Conservation (phyloP, 2,113 vertebrate species). For the Cebus imitator region DNA sequence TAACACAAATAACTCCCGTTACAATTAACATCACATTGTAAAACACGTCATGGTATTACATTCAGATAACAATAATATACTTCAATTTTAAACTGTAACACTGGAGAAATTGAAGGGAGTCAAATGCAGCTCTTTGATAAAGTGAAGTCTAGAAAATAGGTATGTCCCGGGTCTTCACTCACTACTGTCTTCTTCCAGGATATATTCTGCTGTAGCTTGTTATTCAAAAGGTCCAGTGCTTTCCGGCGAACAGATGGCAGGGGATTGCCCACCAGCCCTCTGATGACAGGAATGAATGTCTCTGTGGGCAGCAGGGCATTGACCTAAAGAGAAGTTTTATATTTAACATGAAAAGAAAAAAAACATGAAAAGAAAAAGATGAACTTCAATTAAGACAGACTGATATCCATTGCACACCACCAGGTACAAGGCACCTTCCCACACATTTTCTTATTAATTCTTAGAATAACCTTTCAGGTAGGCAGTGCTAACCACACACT, state of each 20-base stretch:
- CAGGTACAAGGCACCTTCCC: background rate
- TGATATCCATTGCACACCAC: background rate
- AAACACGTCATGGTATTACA: background rate
- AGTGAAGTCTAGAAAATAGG: background rate
- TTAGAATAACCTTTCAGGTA: background rate
- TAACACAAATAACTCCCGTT: background rate
- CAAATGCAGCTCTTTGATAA: background rate
- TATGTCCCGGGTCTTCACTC: background rate
- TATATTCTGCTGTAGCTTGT: constrained; percentile 90
- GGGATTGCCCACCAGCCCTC: constrained; percentile 90
- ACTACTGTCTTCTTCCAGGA: constrained; percentile 91
- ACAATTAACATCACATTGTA: background rate
- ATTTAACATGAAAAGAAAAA: background rate
- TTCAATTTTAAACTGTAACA: background rate
- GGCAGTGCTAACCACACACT: background rate
- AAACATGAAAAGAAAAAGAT: background rate
- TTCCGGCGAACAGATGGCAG: constrained; percentile 93
- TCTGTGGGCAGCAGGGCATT: constrained; percentile 94
- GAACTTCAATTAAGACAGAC: background rate
- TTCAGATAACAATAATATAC: background rate
- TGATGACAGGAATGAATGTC: constrained; percentile 92
- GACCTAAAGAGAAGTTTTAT: constrained; percentile 83
- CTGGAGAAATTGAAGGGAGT: background rate
- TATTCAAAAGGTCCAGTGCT: constrained; percentile 97
- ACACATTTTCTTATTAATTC: background rate